These are phyloP conservation scores for Eremophila alpestris DNA, from an alignment of 2,797 vertebrate species.

Conservation along the genomic window DNA sequence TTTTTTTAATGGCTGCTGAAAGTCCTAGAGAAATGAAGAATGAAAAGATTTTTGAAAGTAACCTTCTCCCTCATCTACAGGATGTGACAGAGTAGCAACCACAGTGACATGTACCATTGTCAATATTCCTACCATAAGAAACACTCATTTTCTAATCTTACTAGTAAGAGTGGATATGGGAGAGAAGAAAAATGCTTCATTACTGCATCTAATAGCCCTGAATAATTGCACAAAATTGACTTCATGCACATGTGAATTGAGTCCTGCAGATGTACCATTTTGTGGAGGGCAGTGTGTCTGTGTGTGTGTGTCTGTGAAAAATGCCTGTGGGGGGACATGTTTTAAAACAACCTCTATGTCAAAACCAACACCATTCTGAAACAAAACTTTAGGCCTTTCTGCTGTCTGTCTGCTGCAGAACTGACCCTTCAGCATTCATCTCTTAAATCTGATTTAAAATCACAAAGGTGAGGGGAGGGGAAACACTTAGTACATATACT, in stretches of 20 bases:
- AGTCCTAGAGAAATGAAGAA: not conserved
- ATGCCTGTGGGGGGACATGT: not conserved
- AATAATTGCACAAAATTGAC: slow-evolving; percentile 14
- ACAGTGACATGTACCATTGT: not conserved
- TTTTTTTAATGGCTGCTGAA: not conserved
- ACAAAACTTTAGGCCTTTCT: not conserved
- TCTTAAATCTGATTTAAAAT: not conserved
- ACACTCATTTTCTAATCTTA: not conserved
- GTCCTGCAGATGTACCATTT: not conserved
- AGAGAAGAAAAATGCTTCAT: not conserved
- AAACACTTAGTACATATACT: not conserved
- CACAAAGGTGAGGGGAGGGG: not conserved
- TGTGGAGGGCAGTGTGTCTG: not conserved
- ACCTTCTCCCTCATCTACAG: not conserved
- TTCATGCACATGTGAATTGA: not conserved
- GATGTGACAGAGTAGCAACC: not conserved
- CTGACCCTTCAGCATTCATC: not conserved
- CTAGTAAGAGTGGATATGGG: not conserved
- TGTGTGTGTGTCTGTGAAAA: not conserved
- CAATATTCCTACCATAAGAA: not conserved
- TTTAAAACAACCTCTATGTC: not conserved
- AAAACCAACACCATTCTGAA: slow-evolving; percentile 17
- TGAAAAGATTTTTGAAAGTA: not conserved
- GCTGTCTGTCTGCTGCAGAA: not conserved
- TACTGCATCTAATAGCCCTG: not conserved